Percentiles rank a stretch among this genome's conserved stretches.
phyloP scores from a whole-genome alignment of 2,888 invertebrate genomes.

The Patella pellucida region DNA sequence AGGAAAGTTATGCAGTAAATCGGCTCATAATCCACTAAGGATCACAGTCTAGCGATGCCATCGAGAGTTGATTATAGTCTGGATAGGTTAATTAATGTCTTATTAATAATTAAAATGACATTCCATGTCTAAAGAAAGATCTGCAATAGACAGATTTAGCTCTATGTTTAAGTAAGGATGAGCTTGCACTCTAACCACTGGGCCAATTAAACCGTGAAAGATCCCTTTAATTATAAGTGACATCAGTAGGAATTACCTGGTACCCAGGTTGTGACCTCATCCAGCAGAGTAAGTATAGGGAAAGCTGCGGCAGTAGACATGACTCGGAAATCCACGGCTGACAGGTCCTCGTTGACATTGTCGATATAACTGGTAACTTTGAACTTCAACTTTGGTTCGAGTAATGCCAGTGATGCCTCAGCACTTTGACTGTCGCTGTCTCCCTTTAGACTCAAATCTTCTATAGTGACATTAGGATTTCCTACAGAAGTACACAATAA shows the following conservation, averaged over 20 bases:
- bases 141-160: too few species aligned
- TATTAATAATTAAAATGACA: too few species aligned
- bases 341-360: constrained; percentile 16
- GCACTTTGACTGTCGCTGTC: constrained; percentile 12
- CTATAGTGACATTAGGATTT: background rate
- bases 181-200: too few species aligned
- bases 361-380: constrained; percentile 29
- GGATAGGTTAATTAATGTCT: too few species aligned
- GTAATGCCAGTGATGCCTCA: constrained; percentile 14
- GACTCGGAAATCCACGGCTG: constrained; percentile 29
- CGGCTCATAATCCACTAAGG: too few species aligned
- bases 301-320: constrained; percentile 31
- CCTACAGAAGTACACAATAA: constrained; percentile 1
- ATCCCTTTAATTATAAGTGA: too few species aligned
- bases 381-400: constrained; percentile 11
- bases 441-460: background rate
- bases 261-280: constrained; percentile 46
- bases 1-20: too few species aligned
- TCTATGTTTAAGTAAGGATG: too few species aligned
- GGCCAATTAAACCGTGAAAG: too few species aligned
- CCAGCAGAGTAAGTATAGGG: constrained; percentile 38
- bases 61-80: too few species aligned
- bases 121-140: too few species aligned
- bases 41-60: too few species aligned
- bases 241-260: constrained; percentile 25